These are phyloP conservation scores for Limnephilus rhombicus DNA, from an alignment of 2,888 invertebrate species.

Conservation along the genomic window DNA sequence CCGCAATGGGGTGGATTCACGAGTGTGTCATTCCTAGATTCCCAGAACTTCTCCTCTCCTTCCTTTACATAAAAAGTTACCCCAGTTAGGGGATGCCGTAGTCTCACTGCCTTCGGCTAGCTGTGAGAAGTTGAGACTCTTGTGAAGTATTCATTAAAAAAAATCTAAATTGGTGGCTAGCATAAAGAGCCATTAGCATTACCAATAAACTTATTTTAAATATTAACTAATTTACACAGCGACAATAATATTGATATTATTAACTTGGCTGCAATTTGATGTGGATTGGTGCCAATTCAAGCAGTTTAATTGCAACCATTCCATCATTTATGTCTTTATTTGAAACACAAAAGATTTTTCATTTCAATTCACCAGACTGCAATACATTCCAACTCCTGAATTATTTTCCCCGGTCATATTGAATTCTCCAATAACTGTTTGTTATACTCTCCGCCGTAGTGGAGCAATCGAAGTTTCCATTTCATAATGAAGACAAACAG, in stretches of 20 bases:
- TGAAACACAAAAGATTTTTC: neutral
- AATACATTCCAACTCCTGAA: neutral
- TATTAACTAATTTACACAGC: neutral
- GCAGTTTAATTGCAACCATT: neutral
- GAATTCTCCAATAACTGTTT: conserved; percentile 1
- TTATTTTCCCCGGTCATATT: neutral
- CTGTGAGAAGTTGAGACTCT: too few relatives aligned
- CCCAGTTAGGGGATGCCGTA: too few relatives aligned
- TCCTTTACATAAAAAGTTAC: too few relatives aligned
- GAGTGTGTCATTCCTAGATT: too few relatives aligned
- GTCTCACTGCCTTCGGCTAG: too few relatives aligned
- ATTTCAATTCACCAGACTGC: neutral
- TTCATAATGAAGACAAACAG: neutral
- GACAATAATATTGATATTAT: neutral
- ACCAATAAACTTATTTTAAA: too few relatives aligned
- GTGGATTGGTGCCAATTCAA: neutral
- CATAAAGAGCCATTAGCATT: too few relatives aligned
- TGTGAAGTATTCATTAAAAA: too few relatives aligned
- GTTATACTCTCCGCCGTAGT: neutral
- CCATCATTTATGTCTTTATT: neutral
- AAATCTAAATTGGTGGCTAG: too few relatives aligned
- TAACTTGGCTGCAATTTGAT: neutral
- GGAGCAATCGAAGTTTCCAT: neutral
- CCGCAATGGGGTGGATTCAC: too few relatives aligned
- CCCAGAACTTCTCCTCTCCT: too few relatives aligned